Evolutionary conservation across 1,140 invertebrate species (phyloP), one percentile per base, ranked within the genome.

Genomic region (Calycopis cecrops): DNA sequence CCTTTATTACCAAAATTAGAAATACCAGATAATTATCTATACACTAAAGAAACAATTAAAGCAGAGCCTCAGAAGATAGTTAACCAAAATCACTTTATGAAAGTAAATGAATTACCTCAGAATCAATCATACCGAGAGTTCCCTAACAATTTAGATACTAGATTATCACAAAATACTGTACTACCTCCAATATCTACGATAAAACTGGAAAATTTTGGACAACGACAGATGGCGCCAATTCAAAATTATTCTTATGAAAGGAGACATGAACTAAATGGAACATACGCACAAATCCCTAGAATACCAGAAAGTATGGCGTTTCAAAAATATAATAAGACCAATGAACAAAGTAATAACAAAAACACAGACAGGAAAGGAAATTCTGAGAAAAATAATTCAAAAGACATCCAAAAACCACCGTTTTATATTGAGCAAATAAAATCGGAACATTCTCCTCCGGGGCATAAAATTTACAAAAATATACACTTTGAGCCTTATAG

Each of bases 341-440:
- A 67, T 53, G 78, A 78, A 35, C 4, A 48, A 4, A 82, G 75
- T 67, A 11, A 59, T 38, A 64, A 55, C 49, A 74, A 71, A 60
- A 73, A 73, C 52, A 14, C 56, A 9, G 71, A 79, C 37, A 73
- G 59, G 35, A 52, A 63, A 55, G 59, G 51, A 11, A 71, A 62
- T 62, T 59, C 66, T 21, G 68, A 63, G 44, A 67, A 59, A 52
- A 69, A 12, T 18, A 53, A 54, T 12, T 21, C 52, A 53, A 17
- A 69, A 33, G 53, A 48, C 48, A 76, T 80, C 54, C 67, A 74
- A 16, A 87, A 81, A 64, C 76, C 76, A 21, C 77, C 87, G 35
- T 89, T 82, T 62, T 89, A 88, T 52, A 79, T 89, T 56, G 87
- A 89, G 55, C 87, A 88, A 67, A 88, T 88, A 38, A 88, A 88